phyloP scores from a whole-genome alignment of 2,113 vertebrate genomes.

The Macrotis lagotis region DNA sequence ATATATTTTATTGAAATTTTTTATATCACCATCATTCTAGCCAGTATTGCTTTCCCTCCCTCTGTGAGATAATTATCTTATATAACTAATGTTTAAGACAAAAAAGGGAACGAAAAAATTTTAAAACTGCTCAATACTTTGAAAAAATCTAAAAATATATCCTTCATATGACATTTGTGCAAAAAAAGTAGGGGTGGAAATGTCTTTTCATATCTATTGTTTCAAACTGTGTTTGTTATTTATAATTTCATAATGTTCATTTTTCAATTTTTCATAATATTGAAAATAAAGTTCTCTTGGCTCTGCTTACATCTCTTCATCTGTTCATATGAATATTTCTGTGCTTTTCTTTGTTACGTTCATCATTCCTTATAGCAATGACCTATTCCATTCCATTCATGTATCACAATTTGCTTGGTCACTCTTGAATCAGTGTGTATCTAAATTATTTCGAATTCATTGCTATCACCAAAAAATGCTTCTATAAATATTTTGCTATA shows the following conservation, averaged over 20 bases:
- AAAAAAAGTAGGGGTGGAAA: neutral
- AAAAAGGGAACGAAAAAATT: neutral
- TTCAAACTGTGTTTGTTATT: neutral
- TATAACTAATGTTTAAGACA: neutral
- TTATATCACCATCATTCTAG: neutral
- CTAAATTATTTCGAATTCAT: neutral
- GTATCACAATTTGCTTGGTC: neutral
- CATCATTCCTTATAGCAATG: neutral
- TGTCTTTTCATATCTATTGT: neutral
- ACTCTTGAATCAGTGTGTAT: neutral
- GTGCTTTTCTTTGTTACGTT: neutral
- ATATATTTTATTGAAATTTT: neutral
- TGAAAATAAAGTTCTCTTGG: neutral
- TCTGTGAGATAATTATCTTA: neutral
- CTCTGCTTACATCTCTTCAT: neutral
- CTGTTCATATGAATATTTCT: neutral
- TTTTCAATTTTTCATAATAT: neutral
- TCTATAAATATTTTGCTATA: neutral
- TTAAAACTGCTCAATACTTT: neutral
- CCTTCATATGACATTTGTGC: neutral
- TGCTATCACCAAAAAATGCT: neutral
- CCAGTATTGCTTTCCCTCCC: neutral
- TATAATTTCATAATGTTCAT: neutral
- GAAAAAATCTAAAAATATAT: neutral
- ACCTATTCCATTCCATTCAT: neutral